These are phyloP conservation scores for Bombus confusus DNA, from an alignment of 1,140 invertebrate species.

Conservation along the genomic window DNA sequence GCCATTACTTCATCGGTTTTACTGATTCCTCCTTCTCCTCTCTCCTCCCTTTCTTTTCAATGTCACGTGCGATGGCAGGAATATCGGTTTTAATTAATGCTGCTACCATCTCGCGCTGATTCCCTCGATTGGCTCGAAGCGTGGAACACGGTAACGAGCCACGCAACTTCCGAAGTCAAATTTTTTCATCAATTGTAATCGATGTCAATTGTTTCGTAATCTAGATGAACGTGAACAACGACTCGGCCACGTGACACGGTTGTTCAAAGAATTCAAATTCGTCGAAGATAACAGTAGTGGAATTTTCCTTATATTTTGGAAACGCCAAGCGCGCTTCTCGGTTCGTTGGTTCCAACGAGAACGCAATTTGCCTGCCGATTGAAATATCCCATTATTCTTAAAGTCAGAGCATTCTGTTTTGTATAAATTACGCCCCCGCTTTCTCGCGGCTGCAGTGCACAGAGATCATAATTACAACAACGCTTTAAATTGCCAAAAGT, in stretches of 20 bases:
- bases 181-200: background rate
- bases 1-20: background rate
- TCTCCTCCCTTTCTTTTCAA: too few relatives aligned
- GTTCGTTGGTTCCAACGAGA: background rate
- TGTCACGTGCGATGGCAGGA: background rate
- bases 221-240: background rate
- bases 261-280: too few relatives aligned
- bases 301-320: background rate
- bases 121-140: background rate
- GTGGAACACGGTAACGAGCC: conserved; percentile 7
- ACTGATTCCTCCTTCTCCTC: background rate
- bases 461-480: background rate
- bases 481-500: too few relatives aligned
- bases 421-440: background rate
- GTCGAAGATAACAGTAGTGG: too few relatives aligned
- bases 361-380: background rate
- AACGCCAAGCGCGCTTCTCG: background rate
- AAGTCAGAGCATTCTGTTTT: background rate
- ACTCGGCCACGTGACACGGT: too few relatives aligned
- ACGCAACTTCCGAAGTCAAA: background rate
- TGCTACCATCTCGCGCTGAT: too few relatives aligned
- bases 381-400: background rate
- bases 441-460: background rate
- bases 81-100: conserved; percentile 11
- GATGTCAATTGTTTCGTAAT: background rate